A percentile compares a stretch with the other conserved stretches of the same genome.
phyloP scores from a whole-genome alignment of 1,140 invertebrate genomes.

The Heliconius hewitsoni region DNA sequence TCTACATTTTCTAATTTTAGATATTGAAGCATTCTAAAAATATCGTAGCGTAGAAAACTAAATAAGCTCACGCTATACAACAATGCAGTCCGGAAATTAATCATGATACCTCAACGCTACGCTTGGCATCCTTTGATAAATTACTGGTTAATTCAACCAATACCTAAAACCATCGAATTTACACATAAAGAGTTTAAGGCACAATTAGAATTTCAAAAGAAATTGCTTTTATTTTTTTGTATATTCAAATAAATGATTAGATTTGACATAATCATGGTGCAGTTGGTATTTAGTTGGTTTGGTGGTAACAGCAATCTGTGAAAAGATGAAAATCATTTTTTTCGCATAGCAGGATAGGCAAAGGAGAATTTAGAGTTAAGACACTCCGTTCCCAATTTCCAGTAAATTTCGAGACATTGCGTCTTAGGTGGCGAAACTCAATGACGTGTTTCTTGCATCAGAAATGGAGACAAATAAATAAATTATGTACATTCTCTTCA shows the following conservation, averaged over 20 bases:
- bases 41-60: not conserved
- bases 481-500: no score
- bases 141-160: not conserved
- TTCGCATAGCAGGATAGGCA: no score
- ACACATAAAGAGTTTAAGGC: not conserved
- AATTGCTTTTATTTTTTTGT: not conserved
- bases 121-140: constrained; percentile 6
- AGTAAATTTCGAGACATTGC: no score
- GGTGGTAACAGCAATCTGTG: no score
- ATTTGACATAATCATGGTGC: not conserved
- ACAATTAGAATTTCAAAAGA: not conserved
- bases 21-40: not conserved
- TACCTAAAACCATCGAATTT: not conserved
- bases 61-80: not conserved
- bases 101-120: not conserved
- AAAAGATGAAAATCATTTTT: no score
- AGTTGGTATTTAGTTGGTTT: not conserved
- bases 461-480: no score
- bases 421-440: no score
- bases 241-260: not conserved
- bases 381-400: no score
- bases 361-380: no score
- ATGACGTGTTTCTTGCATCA: no score
- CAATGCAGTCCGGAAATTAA: not conserved
- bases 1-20: not conserved